Conservation (phyloP, 2,113 vertebrate species). For the Muscicapa adusta region DNA sequence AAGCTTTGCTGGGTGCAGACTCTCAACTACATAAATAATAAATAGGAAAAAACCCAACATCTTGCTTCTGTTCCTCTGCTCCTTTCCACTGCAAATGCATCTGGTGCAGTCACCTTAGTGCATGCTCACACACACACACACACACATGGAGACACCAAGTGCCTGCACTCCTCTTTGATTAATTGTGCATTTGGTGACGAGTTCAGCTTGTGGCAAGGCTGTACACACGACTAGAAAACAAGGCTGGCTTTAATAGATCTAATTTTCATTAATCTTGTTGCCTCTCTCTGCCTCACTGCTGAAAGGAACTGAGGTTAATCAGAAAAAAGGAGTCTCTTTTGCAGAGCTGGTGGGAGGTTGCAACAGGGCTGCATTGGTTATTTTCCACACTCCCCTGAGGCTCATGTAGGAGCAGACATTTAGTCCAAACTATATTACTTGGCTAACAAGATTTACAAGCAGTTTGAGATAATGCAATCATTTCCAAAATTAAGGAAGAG, state of each 20-base stretch:
- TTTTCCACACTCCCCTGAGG: slow-evolving; percentile 35
- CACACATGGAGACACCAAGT: neutral
- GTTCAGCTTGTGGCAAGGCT: neutral
- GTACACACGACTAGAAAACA: neutral
- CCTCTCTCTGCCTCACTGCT: neutral
- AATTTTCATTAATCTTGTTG: slow-evolving; percentile 9
- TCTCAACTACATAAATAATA: slow-evolving; percentile 36
- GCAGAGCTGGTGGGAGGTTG: neutral
- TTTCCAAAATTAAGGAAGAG: neutral
- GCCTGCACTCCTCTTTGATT: neutral
- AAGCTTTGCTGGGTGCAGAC: neutral
- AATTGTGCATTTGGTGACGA: neutral
- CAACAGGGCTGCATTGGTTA: neutral
- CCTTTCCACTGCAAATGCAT: slow-evolving; percentile 7
- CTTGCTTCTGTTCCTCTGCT: neutral
- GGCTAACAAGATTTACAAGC: slow-evolving; percentile 42
- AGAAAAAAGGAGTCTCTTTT: neutral
- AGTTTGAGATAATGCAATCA: slow-evolving; percentile 29
- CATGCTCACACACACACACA: neutral
- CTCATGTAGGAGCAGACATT: slow-evolving; percentile 4
- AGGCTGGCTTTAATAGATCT: neutral
- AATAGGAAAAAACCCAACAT: slow-evolving; percentile 10
- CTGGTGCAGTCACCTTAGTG: neutral
- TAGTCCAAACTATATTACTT: slow-evolving; percentile 36
- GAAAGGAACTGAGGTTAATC: slow-evolving; percentile 5